Evolutionary conservation across 1,140 invertebrate species (phyloP).

Genomic region (Fopius arisanus): DNA sequence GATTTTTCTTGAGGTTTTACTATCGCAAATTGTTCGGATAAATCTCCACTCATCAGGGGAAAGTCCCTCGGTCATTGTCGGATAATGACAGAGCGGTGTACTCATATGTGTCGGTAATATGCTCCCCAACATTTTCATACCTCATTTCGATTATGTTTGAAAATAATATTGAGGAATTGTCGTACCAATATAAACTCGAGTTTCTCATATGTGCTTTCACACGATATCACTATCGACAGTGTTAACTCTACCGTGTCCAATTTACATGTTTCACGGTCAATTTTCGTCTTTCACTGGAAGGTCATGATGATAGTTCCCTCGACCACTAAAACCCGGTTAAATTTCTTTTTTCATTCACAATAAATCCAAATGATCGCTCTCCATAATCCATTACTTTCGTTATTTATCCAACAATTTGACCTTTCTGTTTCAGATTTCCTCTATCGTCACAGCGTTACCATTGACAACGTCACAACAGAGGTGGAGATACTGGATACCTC

Average conservation of each 20-base stretch:
- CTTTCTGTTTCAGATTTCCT: constrained; percentile 76
- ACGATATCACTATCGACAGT: constrained; percentile 15
- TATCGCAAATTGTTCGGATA: not conserved
- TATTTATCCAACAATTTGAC: not conserved
- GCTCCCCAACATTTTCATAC: not conserved
- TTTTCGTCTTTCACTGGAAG: constrained; percentile 3
- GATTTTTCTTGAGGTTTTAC: not conserved
- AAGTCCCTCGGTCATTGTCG: constrained; percentile 1
- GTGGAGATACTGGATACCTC: constrained; percentile 85
- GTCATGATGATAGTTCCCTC: not conserved
- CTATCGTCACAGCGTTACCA: constrained; percentile 79
- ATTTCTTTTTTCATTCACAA: no score
- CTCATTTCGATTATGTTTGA: not conserved
- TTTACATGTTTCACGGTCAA: not conserved
- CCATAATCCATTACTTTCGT: no score
- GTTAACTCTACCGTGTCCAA: constrained; percentile 5
- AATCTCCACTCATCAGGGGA: not conserved
- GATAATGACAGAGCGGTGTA: constrained; percentile 19
- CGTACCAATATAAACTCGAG: constrained; percentile 18
- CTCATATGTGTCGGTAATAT: not conserved
- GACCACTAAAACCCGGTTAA: no score
- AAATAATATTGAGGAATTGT: constrained; percentile 2
- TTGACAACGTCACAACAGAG: constrained; percentile 80
- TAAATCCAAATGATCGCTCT: no score
- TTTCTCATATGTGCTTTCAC: constrained; percentile 26